Base-by-base conservation (phyloP, 2,113 vertebrate genomes). In the Myodes glareolus region DNA sequence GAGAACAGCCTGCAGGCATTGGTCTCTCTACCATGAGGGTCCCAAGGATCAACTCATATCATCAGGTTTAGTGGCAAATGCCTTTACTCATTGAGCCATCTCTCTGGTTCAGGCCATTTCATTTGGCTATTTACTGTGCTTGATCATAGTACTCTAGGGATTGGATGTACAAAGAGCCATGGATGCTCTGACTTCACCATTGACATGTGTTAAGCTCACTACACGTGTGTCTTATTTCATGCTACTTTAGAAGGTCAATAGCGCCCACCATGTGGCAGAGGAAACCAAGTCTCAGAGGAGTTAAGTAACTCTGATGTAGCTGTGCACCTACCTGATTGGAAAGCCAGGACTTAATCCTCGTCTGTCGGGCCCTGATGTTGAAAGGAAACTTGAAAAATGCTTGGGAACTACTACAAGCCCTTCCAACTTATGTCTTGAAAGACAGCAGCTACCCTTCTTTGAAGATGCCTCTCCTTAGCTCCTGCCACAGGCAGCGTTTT, bases 381-480 rank as follows among this genome's bases (percentile, higher is more conserved):
- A 84, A 61, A 84, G 42, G n/a, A 82, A 78, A 33, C n/a, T n/a
- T 70, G 31, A 68, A 86, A 78, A 75, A 52, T 85, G 55, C 42
- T 55, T 42, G 81, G 86, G 91, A 58, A 78, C 23, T 65, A 33
- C 39, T 19, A 47, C 61, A 82, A 76, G 39, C 52, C 17, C n/a
- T 84, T 96, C 73, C 42, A 19, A 92, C 93, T 78, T 80, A 14
- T 25, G 50, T 95, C 82, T 92, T 95, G 70, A 94, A 76, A 90
- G 47, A 58, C 39, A 86, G 78, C 29, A n/a, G 42, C 55, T 77
- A 13, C 80, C 27, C 92, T 91, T 94, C 93, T 80, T 82, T 45
- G 80, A 95, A 95, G 92, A 77, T 85, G 50, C 65, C 45, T 70
- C 84, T 88, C 73, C 90, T 42, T 36, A 91, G 29, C 70, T 90